Percentiles rank a stretch among this genome's conserved stretches.
Evolutionary conservation across 2,113 vertebrate genomes (phyloP).

Genomic region (Salvelinus sp.): DNA sequence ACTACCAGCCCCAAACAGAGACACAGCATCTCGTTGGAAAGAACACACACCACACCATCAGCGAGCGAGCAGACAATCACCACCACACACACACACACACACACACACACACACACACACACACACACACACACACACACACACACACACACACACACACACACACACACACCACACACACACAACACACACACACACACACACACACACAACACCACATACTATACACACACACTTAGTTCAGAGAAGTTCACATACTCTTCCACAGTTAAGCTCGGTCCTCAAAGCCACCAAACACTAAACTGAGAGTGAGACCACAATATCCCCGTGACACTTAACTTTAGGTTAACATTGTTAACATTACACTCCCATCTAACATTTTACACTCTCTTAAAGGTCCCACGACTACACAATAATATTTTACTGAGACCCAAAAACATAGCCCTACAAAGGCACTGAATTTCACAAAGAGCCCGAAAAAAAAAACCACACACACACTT

Average conservation of each 20-base stretch:
- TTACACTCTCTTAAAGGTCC: conserved; percentile 36
- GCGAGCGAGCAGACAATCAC: too few relatives aligned
- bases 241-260: background rate
- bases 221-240: background rate
- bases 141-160: background rate
- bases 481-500: conserved; percentile 48
- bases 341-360: conserved; percentile 33
- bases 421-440: conserved; percentile 35
- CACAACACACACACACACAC: background rate
- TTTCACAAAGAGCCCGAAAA: conserved; percentile 41
- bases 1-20: background rate
- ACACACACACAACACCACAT: too few relatives aligned
- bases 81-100: background rate
- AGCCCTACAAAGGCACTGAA: conserved; percentile 21
- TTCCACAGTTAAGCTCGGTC: background rate
- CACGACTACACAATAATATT: conserved; percentile 40
- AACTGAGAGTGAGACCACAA: conserved; percentile 25
- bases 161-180: background rate
- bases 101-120: background rate
- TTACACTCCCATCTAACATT: conserved; percentile 28
- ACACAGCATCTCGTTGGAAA: conserved; percentile 15
- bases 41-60: background rate
- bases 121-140: conserved; percentile 1
- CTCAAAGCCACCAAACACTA: conserved; percentile 14
- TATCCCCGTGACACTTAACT: conserved; percentile 43